A percentile compares a stretch with the other conserved stretches of the same genome.
Conservation (phyloP, 35 echinoderm and acorn worm species). For the Strongylocentrotus purpuratus region DNA sequence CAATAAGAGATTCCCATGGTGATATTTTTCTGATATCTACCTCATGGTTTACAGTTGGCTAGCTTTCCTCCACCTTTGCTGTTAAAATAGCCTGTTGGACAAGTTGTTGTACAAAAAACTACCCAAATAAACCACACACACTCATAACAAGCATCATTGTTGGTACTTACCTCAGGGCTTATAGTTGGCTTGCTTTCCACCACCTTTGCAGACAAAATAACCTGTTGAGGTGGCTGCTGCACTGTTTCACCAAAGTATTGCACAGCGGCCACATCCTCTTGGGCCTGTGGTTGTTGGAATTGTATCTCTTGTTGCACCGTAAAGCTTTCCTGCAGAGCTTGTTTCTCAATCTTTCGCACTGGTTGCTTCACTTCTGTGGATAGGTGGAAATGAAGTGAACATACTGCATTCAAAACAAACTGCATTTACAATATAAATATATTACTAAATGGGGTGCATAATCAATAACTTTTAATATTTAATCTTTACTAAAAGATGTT, state of each 20-base stretch:
- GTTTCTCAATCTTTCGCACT: neutral
- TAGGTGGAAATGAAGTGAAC: neutral
- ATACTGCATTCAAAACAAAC: neutral
- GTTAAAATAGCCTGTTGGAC: no score
- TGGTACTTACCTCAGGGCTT: neutral
- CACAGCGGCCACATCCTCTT: neutral
- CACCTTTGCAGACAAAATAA: neutral
- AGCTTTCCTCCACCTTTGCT: no score
- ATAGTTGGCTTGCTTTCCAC: neutral
- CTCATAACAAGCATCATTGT: neutral
- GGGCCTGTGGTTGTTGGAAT: neutral
- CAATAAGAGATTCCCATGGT: no score
- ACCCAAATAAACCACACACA: neutral
- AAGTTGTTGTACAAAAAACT: no score
- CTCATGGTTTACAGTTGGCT: no score
- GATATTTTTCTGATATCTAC: no score
- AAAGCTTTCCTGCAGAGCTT: neutral
- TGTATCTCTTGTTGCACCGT: neutral
- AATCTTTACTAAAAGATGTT: no score
- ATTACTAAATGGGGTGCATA: no score
- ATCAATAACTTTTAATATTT: no score
- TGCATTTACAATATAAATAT: neutral
- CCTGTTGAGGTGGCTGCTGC: neutral
- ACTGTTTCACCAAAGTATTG: neutral
- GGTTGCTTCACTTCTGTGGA: neutral